phyloP scores from a whole-genome alignment of 2,888 invertebrate genomes.

The Dicycla oo region DNA sequence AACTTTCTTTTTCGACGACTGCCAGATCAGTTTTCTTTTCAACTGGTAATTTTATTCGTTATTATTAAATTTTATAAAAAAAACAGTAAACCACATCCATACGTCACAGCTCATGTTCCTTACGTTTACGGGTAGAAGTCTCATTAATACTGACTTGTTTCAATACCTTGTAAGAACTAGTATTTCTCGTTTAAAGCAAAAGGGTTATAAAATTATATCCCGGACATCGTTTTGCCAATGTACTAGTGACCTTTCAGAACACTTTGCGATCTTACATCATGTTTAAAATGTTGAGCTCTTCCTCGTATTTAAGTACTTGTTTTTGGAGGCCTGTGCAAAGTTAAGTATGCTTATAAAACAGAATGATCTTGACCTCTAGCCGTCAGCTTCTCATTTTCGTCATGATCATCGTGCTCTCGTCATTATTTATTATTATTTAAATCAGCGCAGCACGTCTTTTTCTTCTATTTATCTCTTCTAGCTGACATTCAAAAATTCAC shows the following conservation, averaged over 20 bases:
- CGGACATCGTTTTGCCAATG: slow-evolving; percentile 46
- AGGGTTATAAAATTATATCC: slow-evolving; percentile 46
- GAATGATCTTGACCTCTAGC: background rate
- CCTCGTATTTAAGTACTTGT: background rate
- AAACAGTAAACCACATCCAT: slow-evolving; percentile 29
- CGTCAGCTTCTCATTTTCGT: background rate
- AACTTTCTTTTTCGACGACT: background rate
- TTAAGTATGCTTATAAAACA: background rate
- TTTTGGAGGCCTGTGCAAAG: background rate
- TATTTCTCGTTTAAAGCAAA: slow-evolving; percentile 51
- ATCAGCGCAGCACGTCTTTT: background rate
- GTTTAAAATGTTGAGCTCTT: background rate
- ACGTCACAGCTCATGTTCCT: background rate
- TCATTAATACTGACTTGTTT: slow-evolving; percentile 46
- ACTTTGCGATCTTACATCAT: background rate
- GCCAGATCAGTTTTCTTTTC: background rate
- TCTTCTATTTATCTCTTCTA: background rate
- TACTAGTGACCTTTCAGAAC: slow-evolving; percentile 25
- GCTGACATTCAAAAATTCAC: background rate
- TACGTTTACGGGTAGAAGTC: slow-evolving; percentile 32
- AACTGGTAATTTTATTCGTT: background rate
- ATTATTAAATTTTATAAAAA: background rate
- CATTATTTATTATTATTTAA: background rate
- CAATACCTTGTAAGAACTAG: slow-evolving; percentile 47
- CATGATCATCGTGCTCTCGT: background rate